A percentile compares a stretch with the other conserved stretches of the same genome.
Evolutionary conservation across 1,140 invertebrate genomes (phyloP).

Genomic region (Drosophila cardini): DNA sequence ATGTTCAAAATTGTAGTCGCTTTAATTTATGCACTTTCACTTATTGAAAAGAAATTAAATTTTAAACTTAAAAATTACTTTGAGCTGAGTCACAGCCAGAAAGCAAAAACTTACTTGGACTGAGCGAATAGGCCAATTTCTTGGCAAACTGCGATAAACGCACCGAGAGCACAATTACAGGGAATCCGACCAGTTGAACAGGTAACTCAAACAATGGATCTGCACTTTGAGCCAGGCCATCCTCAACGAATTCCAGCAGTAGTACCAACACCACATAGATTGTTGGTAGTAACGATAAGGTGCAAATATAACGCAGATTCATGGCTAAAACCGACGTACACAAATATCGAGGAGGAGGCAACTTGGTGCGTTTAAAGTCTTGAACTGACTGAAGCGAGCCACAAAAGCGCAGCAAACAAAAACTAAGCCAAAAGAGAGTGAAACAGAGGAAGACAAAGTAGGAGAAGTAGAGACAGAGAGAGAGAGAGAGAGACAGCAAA

Average conservation of each 20-base stretch:
- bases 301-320: constrained; percentile 76
- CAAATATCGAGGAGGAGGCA: constrained; percentile 31
- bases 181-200: constrained; percentile 92
- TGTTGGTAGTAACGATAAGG: constrained; percentile 67
- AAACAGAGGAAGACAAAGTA: not conserved
- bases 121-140: constrained; percentile 92
- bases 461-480: constrained; percentile 10
- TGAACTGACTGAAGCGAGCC: constrained; percentile 69
- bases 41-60: constrained; percentile 45
- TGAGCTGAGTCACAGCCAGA: constrained; percentile 24
- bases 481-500: constrained; percentile 21
- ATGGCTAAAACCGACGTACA: constrained; percentile 37
- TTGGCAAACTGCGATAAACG: constrained; percentile 92
- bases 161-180: constrained; percentile 92
- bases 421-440: constrained; percentile 39
- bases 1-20: not conserved
- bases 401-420: constrained; percentile 69
- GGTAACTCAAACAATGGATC: constrained; percentile 90
- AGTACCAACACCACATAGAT: constrained; percentile 75
- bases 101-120: constrained; percentile 88
- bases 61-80: not conserved
- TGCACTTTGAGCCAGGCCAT: constrained; percentile 79
- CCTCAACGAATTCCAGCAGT: constrained; percentile 71
- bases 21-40: constrained; percentile 80
- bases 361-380: constrained; percentile 76